Base-by-base conservation (phyloP, 2,113 vertebrate species). In the Hippocampus zosterae region DNA sequence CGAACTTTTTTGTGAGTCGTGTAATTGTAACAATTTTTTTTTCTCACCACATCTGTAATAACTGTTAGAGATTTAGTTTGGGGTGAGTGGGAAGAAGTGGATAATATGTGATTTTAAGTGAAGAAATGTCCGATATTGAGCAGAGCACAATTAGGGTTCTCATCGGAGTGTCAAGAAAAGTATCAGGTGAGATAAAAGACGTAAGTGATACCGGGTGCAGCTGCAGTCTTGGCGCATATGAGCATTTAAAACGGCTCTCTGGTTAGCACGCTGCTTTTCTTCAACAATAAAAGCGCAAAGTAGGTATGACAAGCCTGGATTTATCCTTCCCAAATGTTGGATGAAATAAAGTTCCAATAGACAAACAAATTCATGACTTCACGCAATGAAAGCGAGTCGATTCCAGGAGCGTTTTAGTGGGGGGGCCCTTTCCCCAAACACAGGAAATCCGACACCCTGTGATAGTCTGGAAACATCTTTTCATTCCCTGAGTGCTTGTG, bases 171-270 rank as follows among this genome's bases (percentile, higher is more conserved):
- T 13, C 2, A 59, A 29, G 5, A 41, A 21, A 23, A 42, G 16
- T 76, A 81, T 71, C 82, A 81, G 76, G 83, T 81, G 81, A 86
- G 81, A 90, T 84, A 79, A 85, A 85, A 77, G 81, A 78, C 37
- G 76, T 77, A 87, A 90, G 72, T 12, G 82, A 88, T 90, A 85
- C 79, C 52, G 44, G 44, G 11, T 63, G 81, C 87, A 90, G 82
- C 85, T 88, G 83, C 85, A 78, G 81, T 73, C 74, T 69, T 37
- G 77, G 73, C 81, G 48, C 74, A 75, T 80, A 19, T 6, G 76
- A 79, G 77, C 59, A 70, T 75, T 77, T 77, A 67, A 82, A 82
- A 78, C 75, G 78, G 78, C 73, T 75, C 73, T 50, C 76, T 65
- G 74, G 57, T 69, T 37, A 18, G 70, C 25, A 75, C 0, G 55